Evolutionary conservation across 92 coral and sea anemone genomes (phyloP), one percentile per base, ranked within the genome.

Genomic region (Porites divaricata): DNA sequence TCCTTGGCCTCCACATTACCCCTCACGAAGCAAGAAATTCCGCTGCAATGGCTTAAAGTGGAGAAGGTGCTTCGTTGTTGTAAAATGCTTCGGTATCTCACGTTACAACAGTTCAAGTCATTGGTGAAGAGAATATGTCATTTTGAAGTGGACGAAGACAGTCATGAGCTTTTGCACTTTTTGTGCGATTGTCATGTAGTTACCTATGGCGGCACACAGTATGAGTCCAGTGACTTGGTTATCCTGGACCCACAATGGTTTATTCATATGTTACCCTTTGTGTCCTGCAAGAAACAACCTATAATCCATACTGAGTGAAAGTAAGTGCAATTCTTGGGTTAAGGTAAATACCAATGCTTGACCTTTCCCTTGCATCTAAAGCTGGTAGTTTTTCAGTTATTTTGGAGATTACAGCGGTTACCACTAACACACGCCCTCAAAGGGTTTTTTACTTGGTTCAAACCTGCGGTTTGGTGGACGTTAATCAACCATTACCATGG

Each of bases 31-130:
- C 57, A 68, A 19, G 81, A 75, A 57, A 76, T 84, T 67, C 88
- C 88, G 1, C 59, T 84, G 58, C 88, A 64, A 28, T 84, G 88
- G 88, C 88, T 84, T 52, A 81, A 17, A 11, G 76, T 84, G 63
- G 88, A 84, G 81, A 75, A 84, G 20, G 81, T 50, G 9, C 74
- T 76, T 19, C 74, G n/a, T n/a, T n/a, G n/a, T n/a, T n/a, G n/a
- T n/a, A n/a, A n/a, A n/a, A n/a, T n/a, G n/a, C n/a, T n/a, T n/a
- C n/a, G n/a, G n/a, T n/a, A n/a, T n/a, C n/a, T n/a, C n/a, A n/a
- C n/a, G n/a, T n/a, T n/a, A 57, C 11, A 16, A n/a, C 56, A 84
- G 0, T 84, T 84, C 54, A 66, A 52, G 49, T 35, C 15, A 6
- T 51, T 75, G 25, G 59, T 81, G 1, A 41, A 74, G 19, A 53